Evolutionary conservation across 2,797 vertebrate genomes (phyloP), one percentile per base, ranked within the genome.

Genomic region (Trematomus bernacchii): DNA sequence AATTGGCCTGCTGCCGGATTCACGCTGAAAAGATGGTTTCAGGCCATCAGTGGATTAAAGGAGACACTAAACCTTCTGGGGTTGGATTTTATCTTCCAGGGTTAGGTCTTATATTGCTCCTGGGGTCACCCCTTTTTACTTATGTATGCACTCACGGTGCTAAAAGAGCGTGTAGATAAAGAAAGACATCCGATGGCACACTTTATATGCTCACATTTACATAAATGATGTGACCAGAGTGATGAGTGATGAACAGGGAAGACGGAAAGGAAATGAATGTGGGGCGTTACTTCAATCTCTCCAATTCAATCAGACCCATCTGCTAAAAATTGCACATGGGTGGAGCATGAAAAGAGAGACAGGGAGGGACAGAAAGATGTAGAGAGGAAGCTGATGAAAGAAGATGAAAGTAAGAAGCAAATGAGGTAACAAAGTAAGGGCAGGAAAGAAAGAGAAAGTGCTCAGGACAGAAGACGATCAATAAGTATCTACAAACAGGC

Each of bases 21-120:
- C 50, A 21, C 66, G 51, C 66, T 60, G 80, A 66, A 77, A 72
- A 85, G 68, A 58, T 23, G 40, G 57, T 65, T 75, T 60, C 62
- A 50, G 84, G 83, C 87, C 79, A 86, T 90, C 89, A 85, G 66
- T 3, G 67, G 79, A 83, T 87, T 85, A 82, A 88, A 85, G 64
- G 33, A n/a, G 66, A 71, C 61, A 51, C 43, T 76, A 78, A 84
- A 86, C 84, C 70, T 78, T 74, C 47, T 44, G 74, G 66, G 80
- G 85, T 86, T 67, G 75, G 50, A 60, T 68, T 81, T 86, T 40
- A 81, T 81, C 67, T 80, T 40, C 15, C 11, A 33, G 47, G 67
- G 71, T 80, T 10, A 53, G 48, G 46, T 52, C 46, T 72, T 40
- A 16, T 33, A 78, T 70, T 6, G 30, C 65, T 79, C 40, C 18